A percentile compares a stretch with the other conserved stretches of the same genome.
Conservation (phyloP, 2,797 vertebrate genomes). For the Numenius phaeopus region DNA sequence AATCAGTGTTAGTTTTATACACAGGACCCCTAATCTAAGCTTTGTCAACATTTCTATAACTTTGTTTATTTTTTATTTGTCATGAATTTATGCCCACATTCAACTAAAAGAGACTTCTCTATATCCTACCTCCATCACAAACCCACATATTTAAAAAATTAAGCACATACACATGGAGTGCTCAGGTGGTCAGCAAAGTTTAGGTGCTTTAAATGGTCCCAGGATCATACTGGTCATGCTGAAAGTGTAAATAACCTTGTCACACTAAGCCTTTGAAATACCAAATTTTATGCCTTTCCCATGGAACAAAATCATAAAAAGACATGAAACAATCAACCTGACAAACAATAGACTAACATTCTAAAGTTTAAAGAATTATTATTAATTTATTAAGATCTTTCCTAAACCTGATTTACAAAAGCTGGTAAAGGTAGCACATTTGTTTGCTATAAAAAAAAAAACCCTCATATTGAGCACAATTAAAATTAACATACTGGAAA, state of each 20-base stretch:
- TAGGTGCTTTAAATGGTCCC: background rate
- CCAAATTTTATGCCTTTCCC: background rate
- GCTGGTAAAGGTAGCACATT: background rate
- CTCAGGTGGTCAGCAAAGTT: background rate
- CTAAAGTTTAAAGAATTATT: background rate
- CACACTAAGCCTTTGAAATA: background rate
- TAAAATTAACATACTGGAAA: conserved; percentile 6
- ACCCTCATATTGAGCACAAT: background rate
- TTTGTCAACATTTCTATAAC: background rate
- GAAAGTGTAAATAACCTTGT: background rate
- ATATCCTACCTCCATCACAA: background rate
- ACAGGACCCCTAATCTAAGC: background rate
- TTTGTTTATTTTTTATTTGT: background rate
- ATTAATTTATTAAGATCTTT: background rate
- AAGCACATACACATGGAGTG: background rate
- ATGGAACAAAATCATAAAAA: background rate
- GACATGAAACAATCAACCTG: background rate
- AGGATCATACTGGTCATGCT: background rate
- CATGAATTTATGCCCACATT: background rate
- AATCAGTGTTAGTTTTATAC: background rate
- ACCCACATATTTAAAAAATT: background rate
- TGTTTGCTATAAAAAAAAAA: background rate
- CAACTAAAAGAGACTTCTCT: background rate
- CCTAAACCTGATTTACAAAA: background rate
- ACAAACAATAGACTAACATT: background rate